Conservation (phyloP, 2,888 invertebrate genomes). For the Chelonus formosanus region DNA sequence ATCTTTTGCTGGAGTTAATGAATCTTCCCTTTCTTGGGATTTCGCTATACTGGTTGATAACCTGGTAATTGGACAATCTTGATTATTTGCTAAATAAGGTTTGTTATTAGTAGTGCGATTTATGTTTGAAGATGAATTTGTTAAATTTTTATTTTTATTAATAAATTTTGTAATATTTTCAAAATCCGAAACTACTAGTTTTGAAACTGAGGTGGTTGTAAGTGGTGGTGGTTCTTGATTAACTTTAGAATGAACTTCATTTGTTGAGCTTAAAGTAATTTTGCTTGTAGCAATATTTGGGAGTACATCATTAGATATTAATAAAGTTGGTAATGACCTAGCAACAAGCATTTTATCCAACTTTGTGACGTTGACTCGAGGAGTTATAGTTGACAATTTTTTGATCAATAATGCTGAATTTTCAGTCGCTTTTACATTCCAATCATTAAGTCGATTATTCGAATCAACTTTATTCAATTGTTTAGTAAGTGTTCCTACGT, state of each 20-base stretch:
- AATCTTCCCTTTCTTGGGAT: slow-evolving; percentile 30
- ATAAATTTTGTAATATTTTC: slow-evolving; percentile 36
- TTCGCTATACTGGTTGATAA: slow-evolving; percentile 36
- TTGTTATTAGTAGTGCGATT: slow-evolving; percentile 19
- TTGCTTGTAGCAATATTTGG: slow-evolving; percentile 55
- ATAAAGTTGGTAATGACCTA: slow-evolving; percentile 67
- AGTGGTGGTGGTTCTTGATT: slow-evolving; percentile 42
- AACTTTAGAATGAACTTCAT: slow-evolving; percentile 53
- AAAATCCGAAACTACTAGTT: slow-evolving; percentile 44
- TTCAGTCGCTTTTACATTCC: slow-evolving; percentile 54
- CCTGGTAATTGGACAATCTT: slow-evolving; percentile 40
- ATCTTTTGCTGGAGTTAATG: slow-evolving; percentile 41
- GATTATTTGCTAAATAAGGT: slow-evolving; percentile 8
- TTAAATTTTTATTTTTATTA: slow-evolving; percentile 58
- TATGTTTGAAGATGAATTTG: slow-evolving; percentile 38
- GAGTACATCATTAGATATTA: slow-evolving; percentile 54
- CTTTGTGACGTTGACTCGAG: slow-evolving; percentile 68
- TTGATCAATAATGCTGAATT: slow-evolving; percentile 62
- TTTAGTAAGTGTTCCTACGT: slow-evolving; percentile 59
- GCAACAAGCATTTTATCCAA: slow-evolving; percentile 68
- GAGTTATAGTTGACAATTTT: slow-evolving; percentile 65
- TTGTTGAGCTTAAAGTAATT: slow-evolving; percentile 54
- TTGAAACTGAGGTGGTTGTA: slow-evolving; percentile 43
- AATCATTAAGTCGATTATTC: slow-evolving; percentile 49
- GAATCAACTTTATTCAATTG: slow-evolving; percentile 52